A percentile compares a stretch with the other conserved stretches of the same genome.
phyloP scores from a whole-genome alignment of 2,888 invertebrate genomes.

The Sarcophaga caerulescens region DNA sequence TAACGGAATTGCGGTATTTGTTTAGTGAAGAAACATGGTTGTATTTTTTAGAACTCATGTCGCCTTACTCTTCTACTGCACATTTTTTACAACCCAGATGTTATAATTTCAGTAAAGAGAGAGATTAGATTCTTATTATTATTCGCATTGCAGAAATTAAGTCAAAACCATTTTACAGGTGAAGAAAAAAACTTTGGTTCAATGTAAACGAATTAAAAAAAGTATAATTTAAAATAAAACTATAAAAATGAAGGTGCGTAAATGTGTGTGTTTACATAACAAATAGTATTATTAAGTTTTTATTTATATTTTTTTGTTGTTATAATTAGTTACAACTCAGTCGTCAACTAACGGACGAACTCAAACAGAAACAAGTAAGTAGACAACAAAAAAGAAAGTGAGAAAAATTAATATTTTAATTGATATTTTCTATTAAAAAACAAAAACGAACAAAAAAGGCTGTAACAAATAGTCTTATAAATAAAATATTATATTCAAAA shows the following conservation, averaged over 20 bases:
- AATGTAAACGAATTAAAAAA: slow-evolving; percentile 36
- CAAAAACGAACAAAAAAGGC: slow-evolving; percentile 67
- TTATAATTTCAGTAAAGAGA: no score
- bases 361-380: slow-evolving; percentile 78
- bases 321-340: slow-evolving; percentile 54
- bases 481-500: slow-evolving; percentile 78
- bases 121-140: no score
- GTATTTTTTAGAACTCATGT: no score
- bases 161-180: neutral
- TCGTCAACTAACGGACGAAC: slow-evolving; percentile 74
- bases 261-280: slow-evolving; percentile 29
- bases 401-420: slow-evolving; percentile 14
- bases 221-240: slow-evolving; percentile 6
- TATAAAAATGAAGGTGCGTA: slow-evolving; percentile 58
- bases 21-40: no score
- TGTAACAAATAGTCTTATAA: slow-evolving; percentile 74
- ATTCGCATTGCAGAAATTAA: slow-evolving; percentile 12
- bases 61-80: no score
- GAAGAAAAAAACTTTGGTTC: neutral
- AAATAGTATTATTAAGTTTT: slow-evolving; percentile 1
- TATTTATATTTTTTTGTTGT: neutral
- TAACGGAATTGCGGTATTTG: no score
- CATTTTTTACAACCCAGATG: no score
- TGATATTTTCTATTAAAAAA: neutral
- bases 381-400: neutral